Percentiles rank a stretch among this genome's conserved stretches.
phyloP scores from a whole-genome alignment of 2,888 invertebrate genomes.

The Fragum sueziense region DNA sequence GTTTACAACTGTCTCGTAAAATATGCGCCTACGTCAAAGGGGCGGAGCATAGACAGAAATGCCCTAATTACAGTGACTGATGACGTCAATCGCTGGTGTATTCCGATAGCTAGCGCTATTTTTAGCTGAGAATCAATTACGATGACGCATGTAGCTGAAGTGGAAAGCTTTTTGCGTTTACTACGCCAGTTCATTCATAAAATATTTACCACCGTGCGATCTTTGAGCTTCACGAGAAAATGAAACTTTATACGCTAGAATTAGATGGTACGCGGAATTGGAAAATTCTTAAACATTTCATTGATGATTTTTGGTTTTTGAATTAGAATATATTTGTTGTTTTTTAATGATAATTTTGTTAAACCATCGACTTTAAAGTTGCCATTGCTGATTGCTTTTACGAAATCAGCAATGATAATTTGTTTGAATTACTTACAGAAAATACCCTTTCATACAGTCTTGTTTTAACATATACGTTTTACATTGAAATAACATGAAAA shows the following conservation, averaged over 20 bases:
- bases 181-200: constrained; percentile 45
- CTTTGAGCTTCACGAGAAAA: constrained; percentile 1
- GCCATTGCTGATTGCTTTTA: no score
- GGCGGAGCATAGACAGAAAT: constrained; percentile 64
- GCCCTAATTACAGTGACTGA: constrained; percentile 51
- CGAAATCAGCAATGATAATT: no score
- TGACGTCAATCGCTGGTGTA: constrained; percentile 61
- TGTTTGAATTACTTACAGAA: no score
- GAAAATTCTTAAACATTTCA: no score
- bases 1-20: constrained; percentile 28
- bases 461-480: no score
- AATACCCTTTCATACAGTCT: no score
- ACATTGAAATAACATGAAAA: no score
- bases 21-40: constrained; percentile 62
- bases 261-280: constrained; percentile 5
- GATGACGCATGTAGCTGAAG: constrained; percentile 43
- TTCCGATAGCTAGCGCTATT: constrained; percentile 56
- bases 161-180: constrained; percentile 19
- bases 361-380: no score
- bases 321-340: no score
- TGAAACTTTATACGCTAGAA: constrained; percentile 16
- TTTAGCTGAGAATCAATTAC: constrained; percentile 57
- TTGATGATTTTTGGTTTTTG: no score
- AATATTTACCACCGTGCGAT: constrained; percentile 3
- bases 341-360: no score